Percentiles rank a stretch among this genome's conserved stretches.
Evolutionary conservation across 2,797 vertebrate genomes (phyloP).

Genomic region (Fundulus diaphanus): DNA sequence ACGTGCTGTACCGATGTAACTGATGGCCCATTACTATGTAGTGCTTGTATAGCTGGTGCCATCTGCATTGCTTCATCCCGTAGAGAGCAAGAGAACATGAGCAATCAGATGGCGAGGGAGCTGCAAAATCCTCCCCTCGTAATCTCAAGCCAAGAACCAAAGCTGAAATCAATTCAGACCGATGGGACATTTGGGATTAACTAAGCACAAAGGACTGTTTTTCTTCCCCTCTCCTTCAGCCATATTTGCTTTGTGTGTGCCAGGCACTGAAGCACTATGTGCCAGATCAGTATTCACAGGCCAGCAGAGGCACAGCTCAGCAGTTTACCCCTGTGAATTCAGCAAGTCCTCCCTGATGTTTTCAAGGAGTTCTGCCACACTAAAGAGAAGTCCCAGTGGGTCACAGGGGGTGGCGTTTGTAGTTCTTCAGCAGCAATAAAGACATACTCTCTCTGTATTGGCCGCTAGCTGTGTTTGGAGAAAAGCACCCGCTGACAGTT

Average conservation of each 20-base stretch:
- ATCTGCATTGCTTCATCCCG: conserved; percentile 34
- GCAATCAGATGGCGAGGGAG: conserved; percentile 65
- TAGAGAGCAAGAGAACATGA: conserved; percentile 33
- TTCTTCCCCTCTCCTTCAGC: conserved; percentile 56
- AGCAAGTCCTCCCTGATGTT: conserved; percentile 50
- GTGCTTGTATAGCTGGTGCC: conserved; percentile 45
- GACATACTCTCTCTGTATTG: conserved; percentile 2
- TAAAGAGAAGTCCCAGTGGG: conserved; percentile 30
- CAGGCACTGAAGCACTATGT: conserved; percentile 35
- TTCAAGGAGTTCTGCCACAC: conserved; percentile 60
- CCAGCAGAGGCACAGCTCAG: conserved; percentile 41
- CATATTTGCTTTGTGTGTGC: conserved; percentile 41
- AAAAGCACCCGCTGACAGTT: background rate
- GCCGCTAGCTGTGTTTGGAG: conserved; percentile 20
- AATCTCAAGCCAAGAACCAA: conserved; percentile 61
- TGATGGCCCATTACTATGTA: conserved; percentile 12
- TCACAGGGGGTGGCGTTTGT: conserved; percentile 18
- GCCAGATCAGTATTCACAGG: conserved; percentile 56
- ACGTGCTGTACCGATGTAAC: conserved; percentile 10
- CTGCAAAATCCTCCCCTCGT: conserved; percentile 49
- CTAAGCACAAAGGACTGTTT: conserved; percentile 59
- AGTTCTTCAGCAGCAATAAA: conserved; percentile 29
- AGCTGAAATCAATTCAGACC: conserved; percentile 64
- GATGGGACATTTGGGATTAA: conserved; percentile 66
- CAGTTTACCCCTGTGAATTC: conserved; percentile 49